Conservation (phyloP, 2,797 vertebrate species). For the Novumbra hubbsi region DNA sequence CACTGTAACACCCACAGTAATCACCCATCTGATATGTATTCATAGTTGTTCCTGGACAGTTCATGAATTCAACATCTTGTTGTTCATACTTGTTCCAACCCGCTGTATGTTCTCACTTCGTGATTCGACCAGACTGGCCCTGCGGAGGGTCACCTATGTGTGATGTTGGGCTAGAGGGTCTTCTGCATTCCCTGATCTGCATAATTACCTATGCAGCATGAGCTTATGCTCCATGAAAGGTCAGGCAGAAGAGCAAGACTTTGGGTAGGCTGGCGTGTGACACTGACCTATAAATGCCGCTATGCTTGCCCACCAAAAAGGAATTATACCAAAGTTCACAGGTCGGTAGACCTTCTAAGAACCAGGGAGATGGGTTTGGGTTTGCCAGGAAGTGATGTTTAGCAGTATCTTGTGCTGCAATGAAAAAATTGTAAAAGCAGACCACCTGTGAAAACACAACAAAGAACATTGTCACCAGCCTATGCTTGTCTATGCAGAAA, state of each 20-base stretch:
- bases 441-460: too few relatives aligned
- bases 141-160: background rate
- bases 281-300: conserved; percentile 32
- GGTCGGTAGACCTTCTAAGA: conserved; percentile 28
- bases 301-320: conserved; percentile 15
- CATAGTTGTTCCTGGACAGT: background rate
- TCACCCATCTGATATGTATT: background rate
- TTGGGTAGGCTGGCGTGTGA: conserved; percentile 20
- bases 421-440: too few relatives aligned
- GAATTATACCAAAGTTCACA: conserved; percentile 43
- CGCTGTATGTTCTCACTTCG: background rate
- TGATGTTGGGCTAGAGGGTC: background rate
- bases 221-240: conserved; percentile 38
- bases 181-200: conserved; percentile 28
- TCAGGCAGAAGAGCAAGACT: conserved; percentile 45
- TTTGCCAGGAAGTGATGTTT: too few relatives aligned
- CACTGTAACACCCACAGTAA: background rate
- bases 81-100: background rate
- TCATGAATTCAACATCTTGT: background rate
- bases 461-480: too few relatives aligned
- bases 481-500: background rate
- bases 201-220: conserved; percentile 43
- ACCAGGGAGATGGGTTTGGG: conserved; percentile 1
- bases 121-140: background rate
- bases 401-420: too few relatives aligned